Evolutionary conservation across 2,113 vertebrate species (phyloP).

Genomic region (Brienomyrus longianalis): DNA sequence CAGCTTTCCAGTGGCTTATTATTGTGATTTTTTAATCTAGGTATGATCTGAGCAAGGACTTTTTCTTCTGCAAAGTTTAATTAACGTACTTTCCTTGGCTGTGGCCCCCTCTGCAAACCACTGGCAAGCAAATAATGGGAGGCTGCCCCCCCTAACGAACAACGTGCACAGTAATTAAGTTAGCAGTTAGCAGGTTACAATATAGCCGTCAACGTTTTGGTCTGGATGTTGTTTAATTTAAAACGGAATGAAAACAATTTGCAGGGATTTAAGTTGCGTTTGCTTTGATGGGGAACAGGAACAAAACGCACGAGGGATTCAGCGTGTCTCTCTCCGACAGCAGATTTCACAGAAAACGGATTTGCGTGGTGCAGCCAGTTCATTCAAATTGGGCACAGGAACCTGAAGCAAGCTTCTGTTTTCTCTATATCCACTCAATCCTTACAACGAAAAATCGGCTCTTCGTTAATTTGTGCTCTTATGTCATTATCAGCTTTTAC

Average conservation of each 20-base stretch:
- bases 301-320: background rate
- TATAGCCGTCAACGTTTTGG: conserved; percentile 2
- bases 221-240: conserved; percentile 10
- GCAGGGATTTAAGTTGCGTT: background rate
- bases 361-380: background rate
- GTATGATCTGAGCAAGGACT: background rate
- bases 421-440: background rate
- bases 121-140: background rate
- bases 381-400: background rate
- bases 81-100: background rate
- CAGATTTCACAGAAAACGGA: background rate
- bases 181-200: background rate
- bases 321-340: background rate
- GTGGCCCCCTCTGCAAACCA: background rate
- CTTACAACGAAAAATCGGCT: background rate
- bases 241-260: conserved; percentile 1
- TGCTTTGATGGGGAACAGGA: background rate
- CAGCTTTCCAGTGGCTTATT: background rate
- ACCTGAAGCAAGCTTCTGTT: background rate
- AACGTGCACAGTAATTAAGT: conserved; percentile 4
- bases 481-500: background rate
- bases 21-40: background rate
- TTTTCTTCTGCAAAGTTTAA: background rate
- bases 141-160: background rate
- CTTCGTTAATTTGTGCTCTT: background rate